Evolutionary conservation across 2,888 invertebrate genomes (phyloP), one percentile per base, ranked within the genome.

Genomic region (Pseudococcus viburni): DNA sequence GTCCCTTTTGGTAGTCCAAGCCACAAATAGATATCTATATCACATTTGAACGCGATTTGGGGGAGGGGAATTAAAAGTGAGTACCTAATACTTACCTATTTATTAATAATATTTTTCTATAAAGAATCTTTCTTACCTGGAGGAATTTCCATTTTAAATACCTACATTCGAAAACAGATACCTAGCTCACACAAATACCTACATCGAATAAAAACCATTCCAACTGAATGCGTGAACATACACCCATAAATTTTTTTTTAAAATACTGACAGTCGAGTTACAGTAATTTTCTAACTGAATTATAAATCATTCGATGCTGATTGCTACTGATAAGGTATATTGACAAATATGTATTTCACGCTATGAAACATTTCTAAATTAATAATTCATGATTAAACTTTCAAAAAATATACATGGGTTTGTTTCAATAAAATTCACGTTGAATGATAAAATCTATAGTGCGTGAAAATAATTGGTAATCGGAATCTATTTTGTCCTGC

Each of bases 261-360:
- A 77, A 73, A 26, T 26, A 8, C 33, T 77, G 77, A 39, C 64
- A 64, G 22, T 12, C 64, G 9, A 64, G 64, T 22, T 64, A 77
- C 77, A 39, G 77, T 33, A 77, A 33, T 77, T 77, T 19, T n/a
- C 17, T 7, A 26, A 83, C 46, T 83, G 46, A 83, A 42, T 83
- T 83, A 83, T 17, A 83, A 83, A 46, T 46, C 12, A 46, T 46
- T 46, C 33, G 5, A 19, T 19, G 19, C 46, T 46, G 80, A 83
- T 83, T 83, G 80, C 46, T 46, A 83, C 33, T 19, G 80, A 83
- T 83, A 83, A 42, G 19, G 8, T 33, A 33, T 39, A 73, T 73
- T 83, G 80, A 83, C 80, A 83, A 83, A 46, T 83, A n/a, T n/a
- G n/a, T n/a, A 83, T 46, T 83, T 83, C 46, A 42, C 80, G 80